Percentiles rank a stretch among this genome's conserved stretches.
Conservation (phyloP, 2,888 invertebrate genomes). For the Dryocosmus kuriphilus region DNA sequence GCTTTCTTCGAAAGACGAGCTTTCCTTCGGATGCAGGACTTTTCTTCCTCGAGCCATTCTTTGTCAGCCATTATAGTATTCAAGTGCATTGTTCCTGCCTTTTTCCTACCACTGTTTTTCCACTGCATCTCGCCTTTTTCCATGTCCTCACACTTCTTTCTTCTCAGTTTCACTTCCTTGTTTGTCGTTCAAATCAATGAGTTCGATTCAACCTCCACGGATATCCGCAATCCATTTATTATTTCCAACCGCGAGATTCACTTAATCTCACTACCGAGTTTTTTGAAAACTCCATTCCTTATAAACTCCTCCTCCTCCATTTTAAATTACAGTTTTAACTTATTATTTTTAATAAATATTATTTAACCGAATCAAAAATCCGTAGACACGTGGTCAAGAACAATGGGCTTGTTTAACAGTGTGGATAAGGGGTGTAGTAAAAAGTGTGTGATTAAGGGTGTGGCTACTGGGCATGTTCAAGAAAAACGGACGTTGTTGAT, state of each 20-base stretch:
- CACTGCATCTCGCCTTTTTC: neutral
- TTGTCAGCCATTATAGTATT: constrained; percentile 27
- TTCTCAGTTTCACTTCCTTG: constrained; percentile 23
- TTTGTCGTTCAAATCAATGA: constrained; percentile 32
- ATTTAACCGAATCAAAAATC: no score
- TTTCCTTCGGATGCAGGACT: constrained; percentile 33
- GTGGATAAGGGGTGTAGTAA: no score
- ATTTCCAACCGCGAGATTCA: neutral
- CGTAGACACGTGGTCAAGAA: no score
- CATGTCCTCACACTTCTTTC: neutral
- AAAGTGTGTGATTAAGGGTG: no score
- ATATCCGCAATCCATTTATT: constrained; percentile 19
- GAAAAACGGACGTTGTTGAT: no score
- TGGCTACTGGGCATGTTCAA: no score
- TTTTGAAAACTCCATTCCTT: no score
- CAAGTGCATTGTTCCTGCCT: constrained; percentile 23
- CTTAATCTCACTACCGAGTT: neutral
- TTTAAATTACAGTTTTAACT: no score
- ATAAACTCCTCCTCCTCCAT: no score
- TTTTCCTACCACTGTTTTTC: constrained; percentile 16
- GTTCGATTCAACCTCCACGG: neutral
- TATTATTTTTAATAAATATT: no score
- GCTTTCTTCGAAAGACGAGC: constrained; percentile 53
- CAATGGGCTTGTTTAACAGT: no score
- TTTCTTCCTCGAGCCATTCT: constrained; percentile 33